Conservation (phyloP, 2,888 invertebrate genomes). For the Cynaeus angustus region DNA sequence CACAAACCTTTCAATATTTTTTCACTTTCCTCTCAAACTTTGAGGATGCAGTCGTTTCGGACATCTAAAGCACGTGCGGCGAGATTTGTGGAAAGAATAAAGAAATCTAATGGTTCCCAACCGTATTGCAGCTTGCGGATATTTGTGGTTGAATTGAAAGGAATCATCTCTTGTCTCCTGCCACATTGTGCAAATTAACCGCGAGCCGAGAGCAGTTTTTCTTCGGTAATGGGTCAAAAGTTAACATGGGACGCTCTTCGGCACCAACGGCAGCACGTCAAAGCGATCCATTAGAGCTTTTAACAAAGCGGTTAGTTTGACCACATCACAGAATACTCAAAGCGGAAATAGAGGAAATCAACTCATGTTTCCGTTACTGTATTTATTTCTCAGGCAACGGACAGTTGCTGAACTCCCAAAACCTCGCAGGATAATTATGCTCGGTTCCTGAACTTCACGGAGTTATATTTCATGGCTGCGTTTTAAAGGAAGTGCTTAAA, state of each 20-base stretch:
- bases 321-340: constrained; percentile 55
- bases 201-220: not conserved
- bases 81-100: constrained; percentile 25
- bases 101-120: constrained; percentile 24
- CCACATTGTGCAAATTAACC: constrained; percentile 13
- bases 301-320: constrained; percentile 59
- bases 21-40: constrained; percentile 13
- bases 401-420: constrained; percentile 37
- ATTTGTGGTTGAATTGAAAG: constrained; percentile 8
- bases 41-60: constrained; percentile 25
- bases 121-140: constrained; percentile 18
- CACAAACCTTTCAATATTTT: constrained; percentile 18
- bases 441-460: constrained; percentile 28
- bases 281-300: constrained; percentile 59
- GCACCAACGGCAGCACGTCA: constrained; percentile 38
- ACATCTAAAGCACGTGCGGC: constrained; percentile 22
- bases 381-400: constrained; percentile 37
- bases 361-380: constrained; percentile 57
- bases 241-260: constrained; percentile 27
- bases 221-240: constrained; percentile 25
- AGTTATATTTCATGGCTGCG: constrained; percentile 43
- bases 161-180: not conserved
- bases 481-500: constrained; percentile 41
- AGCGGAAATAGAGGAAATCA: constrained; percentile 63
- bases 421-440: constrained; percentile 43